Conservation (phyloP, 2,888 invertebrate species). For the Chelonus formosanus region DNA sequence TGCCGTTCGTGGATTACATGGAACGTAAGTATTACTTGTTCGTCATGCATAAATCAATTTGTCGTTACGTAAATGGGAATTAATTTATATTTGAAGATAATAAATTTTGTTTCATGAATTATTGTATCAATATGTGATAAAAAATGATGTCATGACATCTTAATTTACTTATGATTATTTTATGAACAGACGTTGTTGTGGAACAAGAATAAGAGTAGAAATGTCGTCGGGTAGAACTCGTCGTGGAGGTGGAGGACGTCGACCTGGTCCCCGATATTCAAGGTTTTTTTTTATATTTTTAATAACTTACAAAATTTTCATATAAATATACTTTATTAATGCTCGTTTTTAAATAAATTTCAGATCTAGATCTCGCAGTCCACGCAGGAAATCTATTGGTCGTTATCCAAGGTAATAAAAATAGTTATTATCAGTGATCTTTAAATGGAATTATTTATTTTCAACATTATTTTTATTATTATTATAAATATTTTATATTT, state of each 20-base stretch:
- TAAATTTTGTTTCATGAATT: not conserved
- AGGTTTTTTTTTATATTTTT: slow-evolving; percentile 47
- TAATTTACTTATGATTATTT: slow-evolving; percentile 1
- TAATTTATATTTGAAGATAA: too few species aligned
- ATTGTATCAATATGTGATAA: not conserved
- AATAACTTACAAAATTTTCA: not conserved
- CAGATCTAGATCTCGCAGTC: slow-evolving; percentile 11
- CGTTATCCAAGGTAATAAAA: not conserved
- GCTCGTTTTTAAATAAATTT: not conserved
- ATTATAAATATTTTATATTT: not conserved
- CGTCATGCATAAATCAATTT: too few species aligned
- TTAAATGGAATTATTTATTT: not conserved
- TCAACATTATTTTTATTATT: not conserved
- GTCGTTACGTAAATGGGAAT: too few species aligned
- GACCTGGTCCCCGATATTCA: slow-evolving; percentile 59
- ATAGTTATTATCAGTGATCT: too few species aligned
- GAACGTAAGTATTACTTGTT: slow-evolving; percentile 72
- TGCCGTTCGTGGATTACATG: slow-evolving; percentile 83
- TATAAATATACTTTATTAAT: not conserved
- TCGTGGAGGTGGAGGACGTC: slow-evolving; percentile 68
- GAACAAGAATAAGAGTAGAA: slow-evolving; percentile 88
- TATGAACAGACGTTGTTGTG: slow-evolving; percentile 80
- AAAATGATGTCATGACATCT: not conserved
- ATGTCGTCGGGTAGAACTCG: slow-evolving; percentile 90
- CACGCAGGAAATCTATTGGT: slow-evolving; percentile 1